Conservation (phyloP, 2,797 vertebrate species). For the Channallabes apus region DNA sequence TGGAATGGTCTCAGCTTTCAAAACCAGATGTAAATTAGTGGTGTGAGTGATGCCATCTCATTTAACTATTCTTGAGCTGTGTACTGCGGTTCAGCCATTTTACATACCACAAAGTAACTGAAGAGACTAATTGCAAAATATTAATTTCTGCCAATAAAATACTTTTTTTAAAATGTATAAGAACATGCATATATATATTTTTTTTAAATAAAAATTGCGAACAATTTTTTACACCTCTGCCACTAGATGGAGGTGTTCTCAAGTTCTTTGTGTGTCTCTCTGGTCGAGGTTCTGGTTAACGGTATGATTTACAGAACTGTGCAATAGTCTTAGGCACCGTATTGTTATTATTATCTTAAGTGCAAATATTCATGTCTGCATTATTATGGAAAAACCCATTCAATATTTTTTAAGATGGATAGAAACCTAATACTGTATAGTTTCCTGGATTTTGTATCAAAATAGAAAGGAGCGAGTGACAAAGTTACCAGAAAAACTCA, state of each 20-base stretch:
- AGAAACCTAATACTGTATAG: too few relatives aligned
- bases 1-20: background rate
- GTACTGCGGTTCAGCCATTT: background rate
- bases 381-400: too few relatives aligned
- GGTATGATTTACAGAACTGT: background rate
- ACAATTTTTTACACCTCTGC: background rate
- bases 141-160: background rate
- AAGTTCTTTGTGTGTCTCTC: background rate
- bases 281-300: background rate
- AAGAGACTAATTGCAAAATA: background rate
- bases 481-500: too few relatives aligned
- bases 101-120: background rate
- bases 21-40: background rate
- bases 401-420: too few relatives aligned
- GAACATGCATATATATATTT: background rate
- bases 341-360: too few relatives aligned
- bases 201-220: background rate
- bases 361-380: too few relatives aligned
- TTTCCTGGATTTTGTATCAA: too few relatives aligned
- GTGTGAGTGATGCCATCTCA: background rate
- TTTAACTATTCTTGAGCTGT: background rate
- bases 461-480: too few relatives aligned
- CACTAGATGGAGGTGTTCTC: background rate
- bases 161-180: background rate
- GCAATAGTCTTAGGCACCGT: too few relatives aligned